Evolutionary conservation across 2,888 invertebrate genomes (phyloP).

Genomic region (Pollenia labialis): DNA sequence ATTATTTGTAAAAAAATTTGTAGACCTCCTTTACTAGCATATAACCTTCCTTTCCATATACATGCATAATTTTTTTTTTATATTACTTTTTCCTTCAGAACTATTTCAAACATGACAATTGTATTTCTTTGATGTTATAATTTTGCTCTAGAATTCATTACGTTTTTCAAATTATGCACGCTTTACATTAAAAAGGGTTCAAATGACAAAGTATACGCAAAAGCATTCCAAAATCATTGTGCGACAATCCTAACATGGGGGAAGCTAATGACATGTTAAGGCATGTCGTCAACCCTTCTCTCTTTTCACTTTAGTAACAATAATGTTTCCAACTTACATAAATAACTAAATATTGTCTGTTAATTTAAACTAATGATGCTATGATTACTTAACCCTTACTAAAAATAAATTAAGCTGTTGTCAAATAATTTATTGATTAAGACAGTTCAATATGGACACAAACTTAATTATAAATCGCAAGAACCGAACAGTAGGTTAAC

Average conservation of each 20-base stretch:
- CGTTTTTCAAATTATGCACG: slow-evolving; percentile 23
- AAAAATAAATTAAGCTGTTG: slow-evolving; percentile 33
- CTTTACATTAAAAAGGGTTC: slow-evolving; percentile 32
- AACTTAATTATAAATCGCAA: not conserved
- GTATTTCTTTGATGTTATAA: slow-evolving; percentile 34
- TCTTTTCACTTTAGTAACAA: not conserved
- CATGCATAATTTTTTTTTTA: not conserved
- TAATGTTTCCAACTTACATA: slow-evolving; percentile 49
- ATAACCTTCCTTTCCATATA: not conserved
- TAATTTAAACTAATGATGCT: slow-evolving; percentile 55
- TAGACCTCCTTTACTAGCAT: too few species aligned
- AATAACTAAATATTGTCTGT: slow-evolving; percentile 57
- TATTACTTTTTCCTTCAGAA: not conserved
- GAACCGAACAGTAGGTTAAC: too few species aligned
- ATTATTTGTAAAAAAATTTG: too few species aligned
- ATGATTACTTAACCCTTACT: slow-evolving; percentile 5
- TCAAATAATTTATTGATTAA: not conserved
- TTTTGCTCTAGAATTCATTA: slow-evolving; percentile 10
- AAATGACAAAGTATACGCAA: not conserved
- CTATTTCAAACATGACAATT: slow-evolving; percentile 4
- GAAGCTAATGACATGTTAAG: slow-evolving; percentile 32
- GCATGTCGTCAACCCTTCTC: slow-evolving; percentile 48
- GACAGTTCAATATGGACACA: not conserved
- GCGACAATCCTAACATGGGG: not conserved
- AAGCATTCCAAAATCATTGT: slow-evolving; percentile 22